These are phyloP conservation scores for Onychostoma macrolepis DNA, from an alignment of 2,113 vertebrate genomes.

Conservation along the genomic window DNA sequence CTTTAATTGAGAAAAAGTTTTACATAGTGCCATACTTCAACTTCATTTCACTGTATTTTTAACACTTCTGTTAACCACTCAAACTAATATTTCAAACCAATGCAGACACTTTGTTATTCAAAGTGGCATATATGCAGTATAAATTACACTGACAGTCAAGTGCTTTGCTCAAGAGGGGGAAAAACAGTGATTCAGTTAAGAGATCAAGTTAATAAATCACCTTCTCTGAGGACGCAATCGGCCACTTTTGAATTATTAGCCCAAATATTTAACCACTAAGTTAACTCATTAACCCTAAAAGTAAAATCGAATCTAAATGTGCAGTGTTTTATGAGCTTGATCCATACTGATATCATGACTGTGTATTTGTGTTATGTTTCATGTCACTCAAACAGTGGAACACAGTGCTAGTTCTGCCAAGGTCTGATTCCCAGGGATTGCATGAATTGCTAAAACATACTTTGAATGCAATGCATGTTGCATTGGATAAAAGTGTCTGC, in stretches of 20 bases:
- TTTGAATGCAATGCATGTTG: not conserved
- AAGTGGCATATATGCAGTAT: not conserved
- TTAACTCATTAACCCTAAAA: not conserved
- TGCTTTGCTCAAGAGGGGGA: not conserved
- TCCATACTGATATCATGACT: not conserved
- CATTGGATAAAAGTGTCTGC: not conserved
- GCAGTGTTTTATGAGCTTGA: not conserved
- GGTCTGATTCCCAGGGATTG: not conserved
- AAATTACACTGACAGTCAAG: not conserved
- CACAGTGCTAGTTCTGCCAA: not conserved
- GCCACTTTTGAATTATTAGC: not conserved
- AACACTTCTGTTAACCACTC: not conserved
- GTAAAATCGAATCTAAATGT: not conserved
- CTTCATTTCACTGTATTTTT: not conserved
- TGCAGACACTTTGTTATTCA: not conserved
- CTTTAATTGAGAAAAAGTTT: too few relatives aligned
- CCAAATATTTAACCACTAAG: not conserved
- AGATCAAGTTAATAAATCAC: slow-evolving; percentile 14
- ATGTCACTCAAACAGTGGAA: not conserved
- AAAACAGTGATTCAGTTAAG: not conserved
- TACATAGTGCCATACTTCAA: not conserved
- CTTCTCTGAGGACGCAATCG: not conserved
- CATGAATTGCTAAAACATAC: not conserved
- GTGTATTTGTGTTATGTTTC: not conserved
- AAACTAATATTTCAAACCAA: too few relatives aligned